phyloP scores from a whole-genome alignment of 2,888 invertebrate genomes.

The Eupithecia centaureata region DNA sequence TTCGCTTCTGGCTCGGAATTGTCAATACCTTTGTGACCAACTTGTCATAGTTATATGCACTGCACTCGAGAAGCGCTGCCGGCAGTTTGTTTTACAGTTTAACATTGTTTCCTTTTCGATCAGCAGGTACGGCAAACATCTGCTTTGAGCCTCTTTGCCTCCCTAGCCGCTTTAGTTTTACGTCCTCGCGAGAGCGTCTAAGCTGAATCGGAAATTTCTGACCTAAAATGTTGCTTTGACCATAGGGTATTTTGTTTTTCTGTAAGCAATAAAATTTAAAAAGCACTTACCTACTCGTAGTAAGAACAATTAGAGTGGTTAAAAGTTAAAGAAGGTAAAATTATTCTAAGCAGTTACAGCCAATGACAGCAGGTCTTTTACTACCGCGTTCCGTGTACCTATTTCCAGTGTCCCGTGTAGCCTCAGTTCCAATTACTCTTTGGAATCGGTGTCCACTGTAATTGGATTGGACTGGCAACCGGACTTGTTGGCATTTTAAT shows the following conservation, averaged over 20 bases:
- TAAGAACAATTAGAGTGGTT: not conserved
- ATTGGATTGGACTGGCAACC: constrained; percentile 82
- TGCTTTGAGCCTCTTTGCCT: constrained; percentile 60
- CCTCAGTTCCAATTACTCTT: constrained; percentile 81
- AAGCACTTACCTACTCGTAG: not conserved
- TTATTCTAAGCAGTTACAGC: not conserved
- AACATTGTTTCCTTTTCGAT: constrained; percentile 78
- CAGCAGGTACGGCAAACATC: constrained; percentile 64
- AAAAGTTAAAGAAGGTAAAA: not conserved
- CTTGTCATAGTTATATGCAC: constrained; percentile 47
- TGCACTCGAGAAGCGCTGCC: constrained; percentile 59
- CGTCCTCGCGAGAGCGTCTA: constrained; percentile 54
- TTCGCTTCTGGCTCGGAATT: constrained; percentile 44
- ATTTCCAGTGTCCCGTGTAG: constrained; percentile 71
- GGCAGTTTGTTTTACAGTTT: constrained; percentile 75
- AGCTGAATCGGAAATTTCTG: constrained; percentile 31
- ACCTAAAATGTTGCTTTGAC: not conserved
- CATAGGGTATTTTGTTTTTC: not conserved
- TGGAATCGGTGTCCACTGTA: constrained; percentile 82
- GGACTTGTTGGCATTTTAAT: constrained; percentile 84
- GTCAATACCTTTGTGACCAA: constrained; percentile 53
- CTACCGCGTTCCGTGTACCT: constrained; percentile 59
- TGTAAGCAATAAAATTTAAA: not conserved
- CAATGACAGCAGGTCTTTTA: constrained; percentile 42
- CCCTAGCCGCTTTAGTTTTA: constrained; percentile 55